These are phyloP conservation scores for Eulithis prunata DNA, from an alignment of 2,888 invertebrate genomes.

Conservation along the genomic window DNA sequence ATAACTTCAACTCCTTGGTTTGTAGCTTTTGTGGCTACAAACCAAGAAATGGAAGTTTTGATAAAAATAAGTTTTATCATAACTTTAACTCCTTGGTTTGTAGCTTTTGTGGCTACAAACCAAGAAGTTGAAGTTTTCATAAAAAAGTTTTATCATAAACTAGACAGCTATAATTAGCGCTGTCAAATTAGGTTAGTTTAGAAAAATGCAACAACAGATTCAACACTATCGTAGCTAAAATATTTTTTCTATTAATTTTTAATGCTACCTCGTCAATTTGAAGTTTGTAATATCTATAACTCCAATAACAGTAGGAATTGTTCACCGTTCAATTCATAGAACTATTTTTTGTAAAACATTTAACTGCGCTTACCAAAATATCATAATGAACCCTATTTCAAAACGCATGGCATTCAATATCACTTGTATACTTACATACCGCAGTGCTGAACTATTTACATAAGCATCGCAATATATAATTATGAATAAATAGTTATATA, in stretches of 20 bases:
- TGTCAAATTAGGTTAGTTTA: too few relatives aligned
- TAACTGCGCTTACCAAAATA: neutral
- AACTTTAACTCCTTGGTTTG: too few relatives aligned
- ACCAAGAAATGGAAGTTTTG: too few relatives aligned
- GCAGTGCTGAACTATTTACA: slow-evolving; percentile 40
- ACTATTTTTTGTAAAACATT: slow-evolving; percentile 1
- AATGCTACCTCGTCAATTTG: neutral
- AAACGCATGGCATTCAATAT: slow-evolving; percentile 21
- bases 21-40: too few relatives aligned
- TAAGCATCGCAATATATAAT: slow-evolving; percentile 32
- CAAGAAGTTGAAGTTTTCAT: too few relatives aligned
- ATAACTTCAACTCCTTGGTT: too few relatives aligned
- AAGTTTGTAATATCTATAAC: neutral
- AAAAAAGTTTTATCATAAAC: too few relatives aligned
- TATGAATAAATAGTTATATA: slow-evolving; percentile 11
- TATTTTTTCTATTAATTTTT: neutral
- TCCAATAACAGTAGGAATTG: slow-evolving; percentile 17
- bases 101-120: too few relatives aligned
- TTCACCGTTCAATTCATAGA: slow-evolving; percentile 11
- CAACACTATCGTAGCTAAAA: neutral
- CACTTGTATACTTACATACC: slow-evolving; percentile 30
- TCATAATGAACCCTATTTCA: slow-evolving; percentile 13
- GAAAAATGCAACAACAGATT: too few relatives aligned
- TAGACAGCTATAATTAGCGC: too few relatives aligned
- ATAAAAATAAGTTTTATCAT: too few relatives aligned